A percentile compares a stretch with the other conserved stretches of the same genome.
Conservation (phyloP, 2,113 vertebrate species). For the Coreoperca whiteheadi region DNA sequence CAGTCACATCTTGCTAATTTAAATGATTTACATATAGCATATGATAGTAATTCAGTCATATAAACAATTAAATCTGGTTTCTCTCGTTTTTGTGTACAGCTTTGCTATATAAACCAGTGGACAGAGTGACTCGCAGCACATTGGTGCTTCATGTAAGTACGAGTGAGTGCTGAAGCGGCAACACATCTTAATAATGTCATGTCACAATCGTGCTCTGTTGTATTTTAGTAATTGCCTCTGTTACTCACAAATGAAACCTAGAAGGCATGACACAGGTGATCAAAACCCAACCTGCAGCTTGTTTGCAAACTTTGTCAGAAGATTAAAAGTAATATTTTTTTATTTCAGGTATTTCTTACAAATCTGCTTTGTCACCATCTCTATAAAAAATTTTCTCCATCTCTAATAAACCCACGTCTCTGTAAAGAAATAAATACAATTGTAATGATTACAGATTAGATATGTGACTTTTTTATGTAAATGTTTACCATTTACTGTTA, state of each 20-base stretch:
- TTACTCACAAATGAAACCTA: background rate
- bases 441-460: background rate
- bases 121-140: conserved; percentile 96
- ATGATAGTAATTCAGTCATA: background rate
- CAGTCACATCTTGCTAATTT: conserved; percentile 67
- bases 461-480: background rate
- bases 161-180: background rate
- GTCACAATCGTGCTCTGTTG: background rate
- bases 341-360: conserved; percentile 2
- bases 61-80: background rate
- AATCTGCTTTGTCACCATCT: background rate
- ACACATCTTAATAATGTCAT: background rate
- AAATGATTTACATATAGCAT: background rate
- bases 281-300: background rate
- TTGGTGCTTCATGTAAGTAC: conserved; percentile 96
- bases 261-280: too few relatives aligned
- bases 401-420: background rate
- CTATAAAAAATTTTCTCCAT: background rate
- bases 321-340: background rate
- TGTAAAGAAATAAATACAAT: background rate
- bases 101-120: conserved; percentile 96
- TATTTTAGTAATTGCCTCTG: background rate
- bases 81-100: conserved; percentile 78
- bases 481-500: background rate
- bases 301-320: background rate